These are phyloP conservation scores for Pseudanteris insignis DNA, from an alignment of 2,888 invertebrate species.

Conservation along the genomic window DNA sequence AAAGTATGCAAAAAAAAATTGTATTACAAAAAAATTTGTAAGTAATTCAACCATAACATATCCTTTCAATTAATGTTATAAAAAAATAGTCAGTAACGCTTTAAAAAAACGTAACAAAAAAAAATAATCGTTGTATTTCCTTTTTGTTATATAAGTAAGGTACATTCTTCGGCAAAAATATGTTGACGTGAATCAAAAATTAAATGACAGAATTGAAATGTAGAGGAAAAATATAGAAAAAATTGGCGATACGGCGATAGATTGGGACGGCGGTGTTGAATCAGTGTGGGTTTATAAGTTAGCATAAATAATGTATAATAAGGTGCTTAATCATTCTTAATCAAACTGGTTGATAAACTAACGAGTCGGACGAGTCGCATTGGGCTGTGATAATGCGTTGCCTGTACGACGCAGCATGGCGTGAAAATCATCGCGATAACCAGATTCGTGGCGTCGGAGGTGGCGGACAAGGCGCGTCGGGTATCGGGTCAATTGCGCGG, in stretches of 20 bases:
- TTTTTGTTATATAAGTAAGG: not conserved
- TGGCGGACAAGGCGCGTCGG: conserved; percentile 13
- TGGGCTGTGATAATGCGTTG: conserved; percentile 13
- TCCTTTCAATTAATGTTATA: no score
- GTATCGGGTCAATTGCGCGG: conserved; percentile 30
- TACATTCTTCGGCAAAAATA: no score
- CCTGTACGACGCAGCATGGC: conserved; percentile 1
- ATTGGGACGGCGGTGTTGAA: not conserved
- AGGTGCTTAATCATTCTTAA: conserved; percentile 39
- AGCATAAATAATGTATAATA: conserved; percentile 37
- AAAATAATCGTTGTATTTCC: not conserved
- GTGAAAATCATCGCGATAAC: conserved; percentile 28
- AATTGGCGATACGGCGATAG: no score
- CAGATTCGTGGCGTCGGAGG: conserved; percentile 12
- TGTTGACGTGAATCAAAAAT: no score
- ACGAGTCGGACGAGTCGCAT: conserved; percentile 24
- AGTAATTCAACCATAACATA: no score
- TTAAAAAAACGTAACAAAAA: no score
- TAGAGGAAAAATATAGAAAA: no score
- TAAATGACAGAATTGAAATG: no score
- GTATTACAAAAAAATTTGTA: no score
- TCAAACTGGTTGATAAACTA: conserved; percentile 29
- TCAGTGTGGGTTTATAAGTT: not conserved
- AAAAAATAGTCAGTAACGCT: no score
- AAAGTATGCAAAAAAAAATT: no score